Evolutionary conservation across 2,888 invertebrate genomes (phyloP).

Genomic region (Cryptosula pallasiana): DNA sequence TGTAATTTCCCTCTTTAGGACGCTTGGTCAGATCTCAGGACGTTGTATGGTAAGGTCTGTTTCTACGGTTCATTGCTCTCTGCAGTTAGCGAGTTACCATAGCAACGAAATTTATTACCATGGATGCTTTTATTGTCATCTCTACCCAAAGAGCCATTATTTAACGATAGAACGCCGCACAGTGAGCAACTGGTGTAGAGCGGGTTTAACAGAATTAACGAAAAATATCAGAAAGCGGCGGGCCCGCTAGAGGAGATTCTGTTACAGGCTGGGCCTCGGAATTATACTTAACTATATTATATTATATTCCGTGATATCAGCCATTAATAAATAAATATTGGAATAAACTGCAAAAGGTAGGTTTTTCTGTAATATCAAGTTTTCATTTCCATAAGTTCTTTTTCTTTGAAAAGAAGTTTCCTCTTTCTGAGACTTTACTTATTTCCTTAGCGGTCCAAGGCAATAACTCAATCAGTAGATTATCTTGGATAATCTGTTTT

Average conservation of each 20-base stretch:
- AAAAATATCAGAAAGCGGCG: constrained; percentile 12
- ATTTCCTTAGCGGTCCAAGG: too few relatives aligned
- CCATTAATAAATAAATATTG: too few relatives aligned
- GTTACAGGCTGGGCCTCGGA: neutral
- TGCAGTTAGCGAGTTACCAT: neutral
- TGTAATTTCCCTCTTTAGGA: neutral
- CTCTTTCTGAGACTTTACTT: too few relatives aligned
- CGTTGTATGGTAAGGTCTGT: neutral
- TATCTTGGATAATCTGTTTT: too few relatives aligned
- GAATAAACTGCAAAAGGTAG: too few relatives aligned
- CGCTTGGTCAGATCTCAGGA: neutral
- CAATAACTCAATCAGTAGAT: too few relatives aligned
- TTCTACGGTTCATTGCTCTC: neutral
- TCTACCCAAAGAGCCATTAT: neutral
- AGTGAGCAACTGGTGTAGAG: neutral
- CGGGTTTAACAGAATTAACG: too few relatives aligned
- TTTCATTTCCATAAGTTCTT: too few relatives aligned
- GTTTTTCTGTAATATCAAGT: too few relatives aligned
- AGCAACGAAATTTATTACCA: neutral
- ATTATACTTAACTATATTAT: too few relatives aligned
- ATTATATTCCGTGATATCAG: too few relatives aligned
- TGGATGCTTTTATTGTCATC: neutral
- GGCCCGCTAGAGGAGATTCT: neutral
- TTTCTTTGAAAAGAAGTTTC: too few relatives aligned
- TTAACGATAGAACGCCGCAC: neutral